A percentile compares a stretch with the other conserved stretches of the same genome.
phyloP scores from a whole-genome alignment of 2,797 vertebrate genomes.

The Stomatorhinus walkeri region DNA sequence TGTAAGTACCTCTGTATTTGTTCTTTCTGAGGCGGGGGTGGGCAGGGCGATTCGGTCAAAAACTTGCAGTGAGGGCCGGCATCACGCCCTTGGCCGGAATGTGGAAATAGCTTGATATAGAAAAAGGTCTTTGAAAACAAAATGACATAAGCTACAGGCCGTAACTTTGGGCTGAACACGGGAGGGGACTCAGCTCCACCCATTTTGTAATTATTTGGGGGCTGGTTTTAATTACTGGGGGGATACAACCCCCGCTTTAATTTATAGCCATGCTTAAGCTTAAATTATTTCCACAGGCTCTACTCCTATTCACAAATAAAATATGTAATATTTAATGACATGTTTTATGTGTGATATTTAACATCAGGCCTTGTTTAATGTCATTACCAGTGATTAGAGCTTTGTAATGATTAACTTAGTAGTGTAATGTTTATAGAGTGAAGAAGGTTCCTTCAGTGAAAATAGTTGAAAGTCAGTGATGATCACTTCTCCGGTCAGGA shows the following conservation, averaged over 20 bases:
- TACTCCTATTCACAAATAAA: neutral
- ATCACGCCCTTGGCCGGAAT: neutral
- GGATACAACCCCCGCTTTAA: neutral
- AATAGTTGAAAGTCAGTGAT: neutral
- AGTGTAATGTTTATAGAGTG: neutral
- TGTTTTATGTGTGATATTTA: neutral
- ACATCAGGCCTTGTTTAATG: neutral
- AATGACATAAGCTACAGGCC: neutral
- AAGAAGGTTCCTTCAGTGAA: neutral
- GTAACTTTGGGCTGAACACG: neutral
- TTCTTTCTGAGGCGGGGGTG: neutral
- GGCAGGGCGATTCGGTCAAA: neutral
- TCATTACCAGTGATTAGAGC: neutral
- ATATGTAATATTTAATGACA: neutral
- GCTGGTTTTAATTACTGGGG: neutral
- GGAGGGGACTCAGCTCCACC: neutral
- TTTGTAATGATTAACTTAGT: neutral
- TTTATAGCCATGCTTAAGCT: neutral
- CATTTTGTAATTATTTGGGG: neutral
- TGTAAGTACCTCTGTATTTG: constrained; percentile 54
- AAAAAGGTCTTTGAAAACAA: neutral
- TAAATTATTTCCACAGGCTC: neutral
- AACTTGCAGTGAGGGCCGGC: neutral
- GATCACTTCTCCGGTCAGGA: neutral
- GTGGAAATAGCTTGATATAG: neutral